Evolutionary conservation across 2,888 invertebrate species (phyloP), one percentile per base, ranked within the genome.

Genomic region (Melolontha melolontha): DNA sequence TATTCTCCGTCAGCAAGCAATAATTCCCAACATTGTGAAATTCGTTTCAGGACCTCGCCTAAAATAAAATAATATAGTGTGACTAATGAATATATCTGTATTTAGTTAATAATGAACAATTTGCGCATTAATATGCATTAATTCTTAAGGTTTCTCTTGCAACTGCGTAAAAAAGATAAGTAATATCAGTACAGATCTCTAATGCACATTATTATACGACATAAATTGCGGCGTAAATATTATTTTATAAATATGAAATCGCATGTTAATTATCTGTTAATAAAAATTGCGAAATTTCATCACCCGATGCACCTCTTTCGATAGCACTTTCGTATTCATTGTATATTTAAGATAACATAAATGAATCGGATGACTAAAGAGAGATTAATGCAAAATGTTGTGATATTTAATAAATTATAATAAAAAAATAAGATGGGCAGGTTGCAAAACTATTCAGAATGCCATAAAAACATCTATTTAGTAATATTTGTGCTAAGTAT

Each of bases 231-330:
- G 41, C 8, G 7, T 14, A n/a, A 5, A 27, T 51, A 44, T 27
- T 51, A n/a, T 29, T 6, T 8, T 14, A 29, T 29, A 29, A 29
- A 51, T 51, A 51, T 11, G 5, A 0, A 11, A 51, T 11, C 27
- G 29, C 1, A n/a, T 12, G 29, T 29, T 51, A 29, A 34, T 29
- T 12, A 12, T 51, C 27, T n/a, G 22, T 17, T 6, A 50, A 50
- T 50, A 29, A 22, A 50, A 14, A 59, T 44, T 44, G 12, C 12
- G 44, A 22, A 59, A 59, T 44, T 27, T 6, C 27, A n/a, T 44
- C 59, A 59, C 44, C 59, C 44, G 10, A 44, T 59, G 59, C 55
- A 41, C 41, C 55, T 55, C 55, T 55, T 55, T n/a, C 41, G 59
- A 59, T 59, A 44, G 10, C 29, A 44, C 11, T 34, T 34, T 44